Conservation (phyloP, 2,888 invertebrate species). For the Holacanthella duospinosa region DNA sequence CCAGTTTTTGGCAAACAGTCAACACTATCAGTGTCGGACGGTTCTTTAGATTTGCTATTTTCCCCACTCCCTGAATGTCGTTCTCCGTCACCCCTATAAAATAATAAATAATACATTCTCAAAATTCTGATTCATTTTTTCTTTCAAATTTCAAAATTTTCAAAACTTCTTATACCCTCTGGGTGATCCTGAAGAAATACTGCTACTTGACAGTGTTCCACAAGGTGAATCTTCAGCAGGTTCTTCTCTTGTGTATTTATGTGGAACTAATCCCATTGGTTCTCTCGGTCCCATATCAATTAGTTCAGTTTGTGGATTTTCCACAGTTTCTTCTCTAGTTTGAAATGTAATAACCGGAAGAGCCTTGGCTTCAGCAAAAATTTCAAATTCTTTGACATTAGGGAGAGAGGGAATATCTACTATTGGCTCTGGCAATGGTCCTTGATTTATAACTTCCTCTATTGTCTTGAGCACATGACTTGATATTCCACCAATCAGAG, state of each 20-base stretch:
- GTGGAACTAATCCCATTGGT: not conserved
- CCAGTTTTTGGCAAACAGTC: not conserved
- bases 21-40: not conserved
- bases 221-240: not conserved
- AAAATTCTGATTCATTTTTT: no score
- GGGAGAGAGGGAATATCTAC: not conserved
- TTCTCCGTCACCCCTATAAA: slow-evolving; percentile 4
- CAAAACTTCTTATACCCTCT: no score
- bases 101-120: not conserved
- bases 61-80: slow-evolving; percentile 6
- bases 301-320: not conserved
- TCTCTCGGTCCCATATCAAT: not conserved
- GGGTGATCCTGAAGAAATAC: slow-evolving; percentile 45
- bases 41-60: slow-evolving; percentile 9
- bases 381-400: not conserved
- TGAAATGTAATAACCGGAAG: no score
- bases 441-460: not conserved
- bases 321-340: not conserved
- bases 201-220: slow-evolving; percentile 3
- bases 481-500: not conserved
- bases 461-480: not conserved
- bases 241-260: not conserved
- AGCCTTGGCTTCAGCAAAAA: not conserved
- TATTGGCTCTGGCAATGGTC: not conserved
- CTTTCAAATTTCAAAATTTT: no score